Percentiles rank a stretch among this genome's conserved stretches.
These are phyloP conservation scores for Panthera tigris DNA, from an alignment of 2,113 vertebrate genomes.

Conservation along the genomic window DNA sequence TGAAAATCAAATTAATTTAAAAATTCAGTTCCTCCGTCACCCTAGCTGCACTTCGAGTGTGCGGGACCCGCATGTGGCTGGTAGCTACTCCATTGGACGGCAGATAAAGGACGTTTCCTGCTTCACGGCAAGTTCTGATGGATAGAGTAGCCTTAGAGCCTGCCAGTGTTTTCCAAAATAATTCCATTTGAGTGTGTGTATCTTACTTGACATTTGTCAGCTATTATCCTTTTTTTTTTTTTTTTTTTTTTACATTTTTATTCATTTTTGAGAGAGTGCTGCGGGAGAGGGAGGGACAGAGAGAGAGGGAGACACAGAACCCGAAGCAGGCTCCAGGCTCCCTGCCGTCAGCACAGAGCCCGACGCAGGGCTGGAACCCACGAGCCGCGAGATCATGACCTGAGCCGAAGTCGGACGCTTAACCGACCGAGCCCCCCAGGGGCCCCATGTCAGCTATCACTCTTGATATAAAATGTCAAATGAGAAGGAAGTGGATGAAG, in stretches of 20 bases:
- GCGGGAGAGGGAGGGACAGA: too few relatives aligned
- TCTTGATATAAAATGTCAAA: neutral
- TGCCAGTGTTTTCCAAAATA: neutral
- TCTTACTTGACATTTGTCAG: neutral
- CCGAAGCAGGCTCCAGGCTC: too few relatives aligned
- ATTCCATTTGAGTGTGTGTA: neutral
- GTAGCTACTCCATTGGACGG: neutral
- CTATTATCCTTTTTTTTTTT: neutral
- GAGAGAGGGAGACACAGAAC: too few relatives aligned
- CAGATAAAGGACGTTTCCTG: neutral
- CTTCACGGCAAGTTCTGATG: neutral
- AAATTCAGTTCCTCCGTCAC: neutral
- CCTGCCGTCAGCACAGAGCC: too few relatives aligned
- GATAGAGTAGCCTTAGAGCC: neutral
- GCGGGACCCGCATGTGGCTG: neutral
- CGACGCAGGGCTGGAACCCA: too few relatives aligned
- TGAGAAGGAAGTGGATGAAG: neutral
- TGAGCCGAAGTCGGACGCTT: too few relatives aligned
- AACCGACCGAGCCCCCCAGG: too few relatives aligned
- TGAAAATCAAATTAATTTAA: neutral
- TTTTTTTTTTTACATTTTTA: too few relatives aligned
- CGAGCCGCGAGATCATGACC: too few relatives aligned
- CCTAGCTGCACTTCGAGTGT: neutral
- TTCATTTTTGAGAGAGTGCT: too few relatives aligned
- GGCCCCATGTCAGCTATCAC: fast-evolving